Evolutionary conservation across 2,888 invertebrate species (phyloP).

Genomic region (Cerceris rybyensis): DNA sequence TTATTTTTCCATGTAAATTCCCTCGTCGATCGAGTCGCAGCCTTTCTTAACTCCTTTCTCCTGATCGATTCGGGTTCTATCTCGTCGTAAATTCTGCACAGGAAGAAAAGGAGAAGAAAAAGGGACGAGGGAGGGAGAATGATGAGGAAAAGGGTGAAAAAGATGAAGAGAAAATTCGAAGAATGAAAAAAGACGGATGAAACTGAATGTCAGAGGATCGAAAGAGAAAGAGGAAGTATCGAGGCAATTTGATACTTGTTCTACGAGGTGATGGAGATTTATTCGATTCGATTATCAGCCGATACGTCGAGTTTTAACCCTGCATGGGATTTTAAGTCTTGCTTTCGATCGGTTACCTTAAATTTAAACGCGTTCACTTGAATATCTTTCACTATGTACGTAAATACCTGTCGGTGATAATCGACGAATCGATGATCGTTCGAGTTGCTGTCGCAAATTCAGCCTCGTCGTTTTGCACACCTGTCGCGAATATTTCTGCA

Average conservation of each 20-base stretch:
- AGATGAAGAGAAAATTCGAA: no score
- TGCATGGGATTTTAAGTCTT: not conserved
- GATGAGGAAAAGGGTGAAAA: no score
- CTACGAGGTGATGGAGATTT: slow-evolving; percentile 4
- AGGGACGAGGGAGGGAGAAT: no score
- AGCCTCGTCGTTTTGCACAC: no score
- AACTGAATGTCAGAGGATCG: not conserved
- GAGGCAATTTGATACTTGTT: slow-evolving; percentile 17
- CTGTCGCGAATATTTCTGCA: no score
- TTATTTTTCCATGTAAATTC: slow-evolving; percentile 26
- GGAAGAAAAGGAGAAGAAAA: no score
- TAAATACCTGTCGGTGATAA: not conserved
- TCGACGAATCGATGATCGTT: no score
- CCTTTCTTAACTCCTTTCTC: not conserved
- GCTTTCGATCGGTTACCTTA: not conserved
- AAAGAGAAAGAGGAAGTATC: not conserved
- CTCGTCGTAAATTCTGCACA: slow-evolving; percentile 8
- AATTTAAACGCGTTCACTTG: not conserved
- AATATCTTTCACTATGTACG: not conserved
- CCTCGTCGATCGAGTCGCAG: slow-evolving; percentile 1
- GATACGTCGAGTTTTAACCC: slow-evolving; percentile 4
- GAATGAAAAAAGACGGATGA: no score
- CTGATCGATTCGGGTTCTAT: slow-evolving; percentile 11
- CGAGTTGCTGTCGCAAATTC: no score
- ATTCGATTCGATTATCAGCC: slow-evolving; percentile 7